Evolutionary conservation across 2,888 invertebrate genomes (phyloP), one percentile per base, ranked within the genome.

Genomic region (Thereva unica): DNA sequence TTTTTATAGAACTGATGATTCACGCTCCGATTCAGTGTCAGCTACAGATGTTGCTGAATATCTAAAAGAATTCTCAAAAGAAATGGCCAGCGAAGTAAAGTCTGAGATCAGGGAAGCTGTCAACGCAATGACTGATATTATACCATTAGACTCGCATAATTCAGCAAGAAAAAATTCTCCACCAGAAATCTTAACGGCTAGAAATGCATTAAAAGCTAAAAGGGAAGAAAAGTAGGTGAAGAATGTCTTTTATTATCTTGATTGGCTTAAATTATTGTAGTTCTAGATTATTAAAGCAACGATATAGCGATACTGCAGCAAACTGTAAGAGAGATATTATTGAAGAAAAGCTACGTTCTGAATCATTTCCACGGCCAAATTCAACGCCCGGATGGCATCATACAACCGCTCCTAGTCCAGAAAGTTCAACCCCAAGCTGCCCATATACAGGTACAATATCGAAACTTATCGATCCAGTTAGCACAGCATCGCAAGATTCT

Each of bases 51-150:
- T 91, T 52, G 89, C 90, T 0, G 89, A 90, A 75, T 91, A 90
- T 77, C 79, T 91, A 55, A 89, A 90, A 84, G 90, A 90, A 71
- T 87, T 89, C 76, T 90, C 90, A 0, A 87, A 85, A 75, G 88
- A 90, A 76, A 90, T 91, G 87, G 89, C 90, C 6, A 89, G 89
- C 61, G 90, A 91, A 81, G 88, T 91, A 23, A 91, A 90, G 77
- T 88, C 88, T 4, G 90, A 90, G 77, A 90, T 90, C 70, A 84
- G 89, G 55, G 89, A 89, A 77, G 87, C 88, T 80, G 88, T 88
- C 1, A 88, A 84, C 76, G 88, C 89, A 53, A 90, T 91, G 2
- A 90, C 90, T 72, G 89, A 86, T 74, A 84, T 88, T 80, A 85
- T 85, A 64, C 45, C 64, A n/a, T 85, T 85, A 7, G 84, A 84